Evolutionary conservation across 2,797 vertebrate species (phyloP), one percentile per base, ranked within the genome.

Genomic region (Hemitrygon akajei): DNA sequence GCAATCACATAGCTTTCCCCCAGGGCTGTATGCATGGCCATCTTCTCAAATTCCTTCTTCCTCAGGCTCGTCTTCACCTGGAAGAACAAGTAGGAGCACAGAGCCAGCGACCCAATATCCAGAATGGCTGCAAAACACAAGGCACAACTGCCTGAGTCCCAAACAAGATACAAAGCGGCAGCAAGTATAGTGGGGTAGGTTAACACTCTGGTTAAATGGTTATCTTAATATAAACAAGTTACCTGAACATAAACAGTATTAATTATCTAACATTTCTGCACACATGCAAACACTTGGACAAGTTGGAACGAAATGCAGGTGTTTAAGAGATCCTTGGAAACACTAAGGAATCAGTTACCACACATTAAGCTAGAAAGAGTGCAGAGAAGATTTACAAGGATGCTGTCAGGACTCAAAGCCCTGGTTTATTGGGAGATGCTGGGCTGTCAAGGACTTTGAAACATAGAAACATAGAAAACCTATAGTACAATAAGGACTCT

Each of bases 1-100:
- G 94, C 94, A 47, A 96, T 95, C 89, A 93, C 94, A 69, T 95
- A 94, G 91, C 95, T 96, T 84, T 96, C 95, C n/a, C 95, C 95
- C 0, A 94, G 93, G 11, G 3, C n/a, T n/a, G 93, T 9, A 27
- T 63, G 73, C 47, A 95, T 58, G n/a, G 7, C 3, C 30, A 1
- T 40, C n/a, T 86, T 91, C 79, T 93, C 22, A 56, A 82, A 79
- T 16, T 75, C 56, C n/a, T 69, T 94, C 76, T 93, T 94, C 73
- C 94, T 93, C 4, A 96, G 79, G 40, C 95, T 95, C 27, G 40
- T 56, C 91, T 93, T 93, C 91, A 93, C 91, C 40, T 94, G 93
- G 22, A 94, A 30, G 69, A 95, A 94, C 73, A 95, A 27, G 71
- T 93, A 93, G 63, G 94, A 20, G 27, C 95, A 95, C 92, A 95